A percentile compares a stretch with the other conserved stretches of the same genome.
Conservation (phyloP, 2,797 vertebrate species). For the Syndactyla subalaris region DNA sequence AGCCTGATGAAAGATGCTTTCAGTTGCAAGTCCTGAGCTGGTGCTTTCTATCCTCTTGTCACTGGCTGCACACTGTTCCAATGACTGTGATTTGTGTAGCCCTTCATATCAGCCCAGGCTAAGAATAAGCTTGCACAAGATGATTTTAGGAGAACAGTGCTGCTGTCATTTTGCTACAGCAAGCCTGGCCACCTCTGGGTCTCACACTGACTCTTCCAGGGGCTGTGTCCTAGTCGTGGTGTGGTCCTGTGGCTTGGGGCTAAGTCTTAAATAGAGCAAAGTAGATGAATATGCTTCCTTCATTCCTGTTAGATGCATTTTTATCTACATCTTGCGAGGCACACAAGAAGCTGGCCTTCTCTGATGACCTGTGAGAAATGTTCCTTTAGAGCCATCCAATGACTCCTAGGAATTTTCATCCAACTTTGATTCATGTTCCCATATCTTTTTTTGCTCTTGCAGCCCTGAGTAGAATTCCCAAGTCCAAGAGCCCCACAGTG, state of each 20-base stretch:
- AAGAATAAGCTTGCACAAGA: neutral
- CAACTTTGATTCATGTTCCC: neutral
- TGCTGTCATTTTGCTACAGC: neutral
- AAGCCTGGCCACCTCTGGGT: neutral
- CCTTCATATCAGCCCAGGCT: neutral
- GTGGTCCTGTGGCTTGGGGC: neutral
- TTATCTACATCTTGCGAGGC: neutral
- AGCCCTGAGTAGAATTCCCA: neutral
- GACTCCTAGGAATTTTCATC: neutral
- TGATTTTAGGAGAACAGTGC: neutral
- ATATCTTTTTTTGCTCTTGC: neutral
- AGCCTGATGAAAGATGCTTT: slow-evolving; percentile 15
- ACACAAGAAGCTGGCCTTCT: neutral
- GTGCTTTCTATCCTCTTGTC: neutral
- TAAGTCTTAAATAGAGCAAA: neutral
- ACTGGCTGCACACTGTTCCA: neutral
- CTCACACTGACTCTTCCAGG: neutral
- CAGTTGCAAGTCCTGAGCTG: neutral
- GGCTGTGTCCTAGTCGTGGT: neutral
- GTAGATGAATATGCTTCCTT: neutral
- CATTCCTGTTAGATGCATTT: neutral
- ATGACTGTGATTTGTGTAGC: neutral
- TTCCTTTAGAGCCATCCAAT: neutral
- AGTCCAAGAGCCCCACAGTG: neutral
- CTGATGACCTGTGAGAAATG: neutral